phyloP scores from a whole-genome alignment of 2,888 invertebrate species.

The Leistus spinibarbis region DNA sequence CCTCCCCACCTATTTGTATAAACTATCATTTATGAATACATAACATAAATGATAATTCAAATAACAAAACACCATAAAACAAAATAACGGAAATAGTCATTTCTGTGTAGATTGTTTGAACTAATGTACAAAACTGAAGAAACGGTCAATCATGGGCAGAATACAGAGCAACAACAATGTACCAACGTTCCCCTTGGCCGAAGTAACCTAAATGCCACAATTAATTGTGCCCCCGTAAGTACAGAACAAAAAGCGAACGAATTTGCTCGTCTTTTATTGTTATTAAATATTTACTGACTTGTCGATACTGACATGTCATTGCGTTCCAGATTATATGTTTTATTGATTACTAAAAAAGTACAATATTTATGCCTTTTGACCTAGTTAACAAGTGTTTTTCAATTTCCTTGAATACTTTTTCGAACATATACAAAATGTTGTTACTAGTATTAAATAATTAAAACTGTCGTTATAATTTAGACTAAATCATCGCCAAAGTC shows the following conservation, averaged over 20 bases:
- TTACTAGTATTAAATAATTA: not conserved
- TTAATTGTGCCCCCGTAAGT: not conserved
- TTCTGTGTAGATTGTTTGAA: slow-evolving; percentile 2
- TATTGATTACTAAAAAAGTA: not conserved
- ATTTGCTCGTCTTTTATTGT: not conserved
- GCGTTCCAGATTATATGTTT: not conserved
- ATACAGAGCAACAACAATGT: slow-evolving; percentile 8
- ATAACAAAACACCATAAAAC: not conserved
- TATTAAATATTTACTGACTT: not conserved
- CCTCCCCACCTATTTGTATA: too few relatives aligned
- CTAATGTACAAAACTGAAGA: slow-evolving; percentile 33
- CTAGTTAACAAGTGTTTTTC: not conserved
- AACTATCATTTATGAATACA: not conserved
- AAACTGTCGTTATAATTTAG: not conserved
- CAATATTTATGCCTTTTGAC: not conserved
- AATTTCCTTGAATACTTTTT: not conserved
- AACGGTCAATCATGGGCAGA: slow-evolving; percentile 11
- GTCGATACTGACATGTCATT: not conserved
- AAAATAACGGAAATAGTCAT: not conserved
- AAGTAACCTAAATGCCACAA: slow-evolving; percentile 18
- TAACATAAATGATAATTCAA: not conserved
- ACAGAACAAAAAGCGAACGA: not conserved
- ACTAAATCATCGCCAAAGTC: slow-evolving; percentile 13
- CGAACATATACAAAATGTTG: not conserved
- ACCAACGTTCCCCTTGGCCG: not conserved